These are phyloP conservation scores for Scelioninae gen. 2 DNA, from an alignment of 2,888 invertebrate species.

Conservation along the genomic window DNA sequence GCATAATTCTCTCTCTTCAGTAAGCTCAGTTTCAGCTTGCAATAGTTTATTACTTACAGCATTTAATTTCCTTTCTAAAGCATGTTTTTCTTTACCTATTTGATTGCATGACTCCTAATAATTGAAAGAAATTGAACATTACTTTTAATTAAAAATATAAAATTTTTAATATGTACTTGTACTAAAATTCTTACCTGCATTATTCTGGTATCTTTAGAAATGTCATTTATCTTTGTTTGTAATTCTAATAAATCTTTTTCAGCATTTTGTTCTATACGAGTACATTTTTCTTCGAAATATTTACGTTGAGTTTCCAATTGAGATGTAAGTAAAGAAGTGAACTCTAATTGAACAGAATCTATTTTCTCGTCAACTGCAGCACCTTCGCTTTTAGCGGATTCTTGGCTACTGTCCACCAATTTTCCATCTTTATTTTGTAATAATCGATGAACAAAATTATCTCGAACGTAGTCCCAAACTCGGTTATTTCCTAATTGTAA, in stretches of 20 bases:
- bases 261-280: slow-evolving; percentile 74
- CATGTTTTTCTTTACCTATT: slow-evolving; percentile 81
- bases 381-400: slow-evolving; percentile 76
- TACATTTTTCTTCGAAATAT: slow-evolving; percentile 91
- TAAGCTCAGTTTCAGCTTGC: slow-evolving; percentile 82
- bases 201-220: slow-evolving; percentile 76
- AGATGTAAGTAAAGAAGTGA: slow-evolving; percentile 95
- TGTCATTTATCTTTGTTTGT: slow-evolving; percentile 76
- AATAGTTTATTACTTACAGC: slow-evolving; percentile 81
- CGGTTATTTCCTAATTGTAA: slow-evolving; percentile 96
- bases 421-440: slow-evolving; percentile 99
- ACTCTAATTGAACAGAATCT: slow-evolving; percentile 96
- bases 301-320: slow-evolving; percentile 95
- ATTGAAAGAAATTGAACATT: not conserved
- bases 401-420: slow-evolving; percentile 83
- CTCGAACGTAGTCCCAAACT: slow-evolving; percentile 99
- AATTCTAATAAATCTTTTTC: slow-evolving; percentile 78
- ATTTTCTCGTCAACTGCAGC: slow-evolving; percentile 88
- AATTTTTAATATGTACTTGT: too few species aligned
- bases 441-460: slow-evolving; percentile 96
- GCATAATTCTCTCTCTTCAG: slow-evolving; percentile 92
- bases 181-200: slow-evolving; percentile 63
- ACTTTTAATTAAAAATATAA: too few species aligned
- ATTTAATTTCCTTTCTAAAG: slow-evolving; percentile 83
- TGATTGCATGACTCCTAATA: slow-evolving; percentile 59